Conservation (phyloP, 2,888 invertebrate species). For the Acrobasis suavella region DNA sequence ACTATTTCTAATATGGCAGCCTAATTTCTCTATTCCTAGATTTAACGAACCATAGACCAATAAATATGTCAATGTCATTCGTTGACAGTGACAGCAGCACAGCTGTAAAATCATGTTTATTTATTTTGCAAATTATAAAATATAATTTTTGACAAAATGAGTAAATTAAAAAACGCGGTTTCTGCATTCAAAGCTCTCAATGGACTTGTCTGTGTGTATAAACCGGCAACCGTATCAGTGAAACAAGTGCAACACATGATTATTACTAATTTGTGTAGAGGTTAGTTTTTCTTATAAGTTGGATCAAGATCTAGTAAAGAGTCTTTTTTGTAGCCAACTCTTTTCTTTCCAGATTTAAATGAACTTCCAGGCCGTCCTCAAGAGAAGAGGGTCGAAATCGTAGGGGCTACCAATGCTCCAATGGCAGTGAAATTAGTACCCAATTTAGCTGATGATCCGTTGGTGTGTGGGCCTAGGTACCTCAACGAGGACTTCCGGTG, state of each 20-base stretch:
- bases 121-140: too few relatives aligned
- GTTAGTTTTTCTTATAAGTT: slow-evolving; percentile 65
- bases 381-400: slow-evolving; percentile 82
- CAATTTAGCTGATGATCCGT: slow-evolving; percentile 88
- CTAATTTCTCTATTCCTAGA: too few relatives aligned
- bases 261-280: slow-evolving; percentile 85
- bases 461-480: slow-evolving; percentile 90
- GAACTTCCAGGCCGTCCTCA: slow-evolving; percentile 84
- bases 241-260: slow-evolving; percentile 81
- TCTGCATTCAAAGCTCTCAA: slow-evolving; percentile 85
- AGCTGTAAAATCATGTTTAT: too few relatives aligned
- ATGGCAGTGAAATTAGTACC: slow-evolving; percentile 82
- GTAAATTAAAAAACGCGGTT: slow-evolving; percentile 73
- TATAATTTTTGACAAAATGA: slow-evolving; percentile 47
- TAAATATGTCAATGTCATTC: too few relatives aligned
- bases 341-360: slow-evolving; percentile 85
- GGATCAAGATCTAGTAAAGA: not conserved
- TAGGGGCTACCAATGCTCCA: slow-evolving; percentile 83
- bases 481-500: slow-evolving; percentile 85
- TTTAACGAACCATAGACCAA: too few relatives aligned
- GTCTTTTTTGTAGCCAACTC: too few relatives aligned
- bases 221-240: slow-evolving; percentile 85
- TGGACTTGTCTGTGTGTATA: slow-evolving; percentile 90
- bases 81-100: too few relatives aligned
- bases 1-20: too few relatives aligned